Evolutionary conservation across 2,113 vertebrate species (phyloP).

Genomic region (Taurulus bubalis): DNA sequence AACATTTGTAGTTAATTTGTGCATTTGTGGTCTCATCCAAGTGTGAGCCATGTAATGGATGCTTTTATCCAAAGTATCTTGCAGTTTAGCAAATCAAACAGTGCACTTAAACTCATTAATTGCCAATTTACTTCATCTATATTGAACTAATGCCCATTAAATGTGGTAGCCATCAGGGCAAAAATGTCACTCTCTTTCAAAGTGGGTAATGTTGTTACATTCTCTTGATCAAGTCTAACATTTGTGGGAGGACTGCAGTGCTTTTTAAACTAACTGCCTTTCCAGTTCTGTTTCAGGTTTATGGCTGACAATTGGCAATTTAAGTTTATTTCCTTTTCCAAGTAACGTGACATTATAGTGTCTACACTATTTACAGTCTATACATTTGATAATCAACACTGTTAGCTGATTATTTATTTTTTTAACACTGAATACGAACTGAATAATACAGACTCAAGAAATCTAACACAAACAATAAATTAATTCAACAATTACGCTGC

Average conservation of each 20-base stretch:
- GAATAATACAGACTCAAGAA: neutral
- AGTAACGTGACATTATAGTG: neutral
- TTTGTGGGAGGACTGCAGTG: neutral
- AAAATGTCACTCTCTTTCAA: neutral
- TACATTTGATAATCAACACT: neutral
- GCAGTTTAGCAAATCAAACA: neutral
- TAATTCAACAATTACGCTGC: neutral
- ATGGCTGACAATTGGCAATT: neutral
- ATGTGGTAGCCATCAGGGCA: neutral
- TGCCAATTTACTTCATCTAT: neutral
- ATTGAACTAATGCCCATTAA: neutral
- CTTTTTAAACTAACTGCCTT: neutral
- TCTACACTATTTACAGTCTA: neutral
- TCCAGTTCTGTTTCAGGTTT: neutral
- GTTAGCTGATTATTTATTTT: neutral
- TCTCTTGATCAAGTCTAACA: neutral
- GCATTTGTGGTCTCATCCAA: neutral
- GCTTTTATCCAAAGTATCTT: slow-evolving; percentile 6
- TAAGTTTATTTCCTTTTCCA: neutral
- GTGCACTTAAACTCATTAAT: neutral
- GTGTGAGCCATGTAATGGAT: neutral
- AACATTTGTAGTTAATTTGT: neutral
- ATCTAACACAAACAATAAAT: neutral
- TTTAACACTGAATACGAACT: neutral
- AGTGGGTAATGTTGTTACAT: neutral